phyloP scores from a whole-genome alignment of 2,888 invertebrate genomes.

The Oxytorus armatus region DNA sequence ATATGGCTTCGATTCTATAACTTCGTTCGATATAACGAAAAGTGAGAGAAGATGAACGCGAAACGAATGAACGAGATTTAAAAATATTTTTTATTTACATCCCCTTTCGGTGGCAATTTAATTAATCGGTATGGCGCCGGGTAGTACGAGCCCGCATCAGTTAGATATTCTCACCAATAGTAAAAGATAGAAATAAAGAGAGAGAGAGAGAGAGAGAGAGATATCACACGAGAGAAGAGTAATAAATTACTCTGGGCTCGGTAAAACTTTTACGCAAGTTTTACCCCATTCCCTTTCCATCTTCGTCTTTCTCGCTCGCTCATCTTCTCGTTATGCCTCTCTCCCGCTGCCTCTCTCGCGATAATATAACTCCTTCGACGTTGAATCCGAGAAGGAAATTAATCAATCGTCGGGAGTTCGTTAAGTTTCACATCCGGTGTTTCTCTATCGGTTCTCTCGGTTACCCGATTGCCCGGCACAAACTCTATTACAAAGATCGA shows the following conservation, averaged over 20 bases:
- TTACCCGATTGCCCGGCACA: conserved; percentile 61
- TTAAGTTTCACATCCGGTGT: conserved; percentile 67
- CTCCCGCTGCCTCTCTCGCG: conserved; percentile 49
- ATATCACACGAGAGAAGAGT: conserved; percentile 59
- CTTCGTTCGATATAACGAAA: neutral
- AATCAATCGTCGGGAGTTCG: conserved; percentile 67
- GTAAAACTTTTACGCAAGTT: conserved; percentile 61
- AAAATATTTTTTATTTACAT: conserved; percentile 53
- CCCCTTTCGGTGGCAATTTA: conserved; percentile 36
- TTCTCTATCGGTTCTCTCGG: conserved; percentile 60
- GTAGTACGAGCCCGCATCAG: conserved; percentile 24
- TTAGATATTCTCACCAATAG: conserved; percentile 46
- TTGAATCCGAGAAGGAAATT: conserved; percentile 60
- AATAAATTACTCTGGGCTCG: conserved; percentile 62
- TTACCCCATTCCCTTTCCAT: conserved; percentile 37
- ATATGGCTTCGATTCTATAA: neutral
- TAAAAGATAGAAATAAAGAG: conserved; percentile 27
- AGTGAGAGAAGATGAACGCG: neutral
- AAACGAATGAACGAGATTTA: conserved; percentile 5
- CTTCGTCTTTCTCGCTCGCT: conserved; percentile 29
- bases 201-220: conserved; percentile 28
- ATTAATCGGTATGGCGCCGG: conserved; percentile 18
- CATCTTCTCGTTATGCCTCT: conserved; percentile 31
- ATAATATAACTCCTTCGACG: conserved; percentile 62
- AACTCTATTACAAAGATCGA: conserved; percentile 60